Conservation (phyloP, 2,888 invertebrate species). For the Parnassius apollo region DNA sequence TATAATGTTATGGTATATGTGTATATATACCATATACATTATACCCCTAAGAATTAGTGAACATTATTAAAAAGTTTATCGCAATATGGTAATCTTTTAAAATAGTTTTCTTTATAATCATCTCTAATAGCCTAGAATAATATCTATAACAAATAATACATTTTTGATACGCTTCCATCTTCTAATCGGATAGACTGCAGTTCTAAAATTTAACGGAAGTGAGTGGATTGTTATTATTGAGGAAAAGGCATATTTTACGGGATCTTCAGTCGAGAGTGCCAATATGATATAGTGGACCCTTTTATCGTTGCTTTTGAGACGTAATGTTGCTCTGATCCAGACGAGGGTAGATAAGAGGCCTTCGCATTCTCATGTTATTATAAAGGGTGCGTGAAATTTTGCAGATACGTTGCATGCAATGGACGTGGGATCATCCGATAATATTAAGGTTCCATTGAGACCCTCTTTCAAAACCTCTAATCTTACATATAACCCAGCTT, state of each 20-base stretch:
- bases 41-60: too few relatives aligned
- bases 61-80: too few relatives aligned
- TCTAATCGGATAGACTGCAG: constrained; percentile 19
- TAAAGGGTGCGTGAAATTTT: constrained; percentile 77
- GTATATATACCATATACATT: too few relatives aligned
- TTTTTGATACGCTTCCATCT: constrained; percentile 6
- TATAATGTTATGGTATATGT: too few relatives aligned
- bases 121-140: too few relatives aligned
- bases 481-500: constrained; percentile 13
- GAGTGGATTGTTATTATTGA: constrained; percentile 51
- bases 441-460: constrained; percentile 43
- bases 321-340: constrained; percentile 48
- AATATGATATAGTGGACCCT: constrained; percentile 75
- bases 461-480: constrained; percentile 13
- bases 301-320: constrained; percentile 54
- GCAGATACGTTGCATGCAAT: constrained; percentile 63
- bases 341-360: constrained; percentile 70
- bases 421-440: constrained; percentile 60
- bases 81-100: too few relatives aligned
- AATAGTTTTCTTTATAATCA: too few relatives aligned
- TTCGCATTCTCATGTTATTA: constrained; percentile 62
- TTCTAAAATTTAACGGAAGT: constrained; percentile 28
- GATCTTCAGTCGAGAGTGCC: constrained; percentile 68
- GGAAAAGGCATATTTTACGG: constrained; percentile 62
- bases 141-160: neutral